Evolutionary conservation across 2,888 invertebrate species (phyloP), one percentile per base, ranked within the genome.

Genomic region (Liposcelis brunnea): DNA sequence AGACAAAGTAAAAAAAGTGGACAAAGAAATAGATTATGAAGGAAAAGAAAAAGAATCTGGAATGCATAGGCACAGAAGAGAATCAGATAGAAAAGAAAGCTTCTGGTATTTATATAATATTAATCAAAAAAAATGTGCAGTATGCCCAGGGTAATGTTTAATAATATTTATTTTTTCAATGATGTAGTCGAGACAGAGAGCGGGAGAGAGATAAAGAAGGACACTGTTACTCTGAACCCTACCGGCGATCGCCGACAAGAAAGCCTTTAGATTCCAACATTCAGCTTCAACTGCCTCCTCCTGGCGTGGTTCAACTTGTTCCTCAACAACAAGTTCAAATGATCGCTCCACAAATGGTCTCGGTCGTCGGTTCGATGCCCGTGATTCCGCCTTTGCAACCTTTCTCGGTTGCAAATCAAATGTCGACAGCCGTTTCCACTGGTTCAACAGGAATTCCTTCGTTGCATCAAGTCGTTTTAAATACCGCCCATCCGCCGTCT

Each of bases 121-220:
- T n/a, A n/a, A n/a, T n/a, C n/a, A n/a, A n/a, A n/a, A n/a, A n/a
- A n/a, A n/a, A n/a, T n/a, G n/a, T n/a, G n/a, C n/a, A n/a, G n/a
- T n/a, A n/a, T n/a, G n/a, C n/a, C n/a, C n/a, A n/a, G n/a, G n/a
- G n/a, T n/a, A n/a, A n/a, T n/a, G n/a, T n/a, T n/a, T n/a, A n/a
- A n/a, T n/a, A n/a, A n/a, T n/a, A n/a, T n/a, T n/a, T n/a, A n/a
- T n/a, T n/a, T n/a, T n/a, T n/a, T n/a, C n/a, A n/a, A 36, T 7
- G 37, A 36, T 15, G 14, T 7, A 11, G 7, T 14, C 4, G 40
- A 21, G 40, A 40, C 12, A 16, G 40, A n/a, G 40, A 40, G 19
- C 7, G 40, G 7, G 40, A 21, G 46, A 26, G 49, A 46, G 8
- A 49, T 48, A 38, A 47, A 44, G n/a, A 32, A 45, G 42, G 47